Base-by-base conservation (phyloP, 2,113 vertebrate species). In the Myiopsitta monachus region DNA sequence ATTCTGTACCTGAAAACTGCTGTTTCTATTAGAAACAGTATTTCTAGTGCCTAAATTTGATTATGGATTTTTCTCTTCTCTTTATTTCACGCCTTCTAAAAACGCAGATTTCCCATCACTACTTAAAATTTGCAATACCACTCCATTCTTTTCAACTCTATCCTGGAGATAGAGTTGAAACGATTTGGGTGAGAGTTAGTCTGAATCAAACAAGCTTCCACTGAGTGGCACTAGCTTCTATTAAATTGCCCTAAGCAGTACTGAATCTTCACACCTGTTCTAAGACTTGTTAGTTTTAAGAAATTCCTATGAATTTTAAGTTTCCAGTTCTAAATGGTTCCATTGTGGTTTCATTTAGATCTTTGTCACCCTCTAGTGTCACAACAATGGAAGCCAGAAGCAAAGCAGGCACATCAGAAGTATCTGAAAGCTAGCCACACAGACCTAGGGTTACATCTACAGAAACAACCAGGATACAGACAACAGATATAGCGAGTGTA, bases 351-450 rank as follows among this genome's bases (percentile, higher is more conserved):
- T 94, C 86, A 10, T 75, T 93, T 96, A 83, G 93, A 87, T 92
- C 95, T 95, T 84, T 96, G 90, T 94, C 95, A 96, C 95, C 95
- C 88, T 95, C 94, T 96, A 96, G 94, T 79, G 86, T 92, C 92
- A 54, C 0, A 6, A 61, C 83, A 69, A 68, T 6, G 63, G 80
- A 95, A 94, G 62, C 73, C 80, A 72, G 6, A n/a, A 84, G 54
- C 41, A 28, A 78, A 69, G 74, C 41, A 73, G 30, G 11, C 44
- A 6, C 51, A 31, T 69, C 57, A 4, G 14, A 39, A 36, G 43
- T 64, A 4, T 27, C 66, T 23, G 16, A 57, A 82, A 76, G 27
- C 33, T 38, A 14, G 8, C 24, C 39, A 0, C 30, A 1, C 14
- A 16, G 31, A 24, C 9, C 5, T 30, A 38, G 39, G 44, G n/a